Percentiles rank a stretch among this genome's conserved stretches.
These are phyloP conservation scores for Drosophila siamana DNA, from an alignment of 2,888 invertebrate species.

Conservation along the genomic window DNA sequence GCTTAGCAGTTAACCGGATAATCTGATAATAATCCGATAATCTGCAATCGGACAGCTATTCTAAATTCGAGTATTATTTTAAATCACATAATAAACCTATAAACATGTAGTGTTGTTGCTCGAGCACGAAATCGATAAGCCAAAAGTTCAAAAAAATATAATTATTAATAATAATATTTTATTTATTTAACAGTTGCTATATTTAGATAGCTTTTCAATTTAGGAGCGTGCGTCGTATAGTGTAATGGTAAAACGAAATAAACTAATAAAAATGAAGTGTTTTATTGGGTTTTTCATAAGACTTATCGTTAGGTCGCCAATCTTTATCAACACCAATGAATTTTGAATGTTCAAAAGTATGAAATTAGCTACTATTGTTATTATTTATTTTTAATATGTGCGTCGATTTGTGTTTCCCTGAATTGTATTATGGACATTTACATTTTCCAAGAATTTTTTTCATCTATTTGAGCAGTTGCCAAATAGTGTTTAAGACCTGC, in stretches of 20 bases:
- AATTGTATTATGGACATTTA: background rate
- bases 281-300: conserved; percentile 6
- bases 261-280: background rate
- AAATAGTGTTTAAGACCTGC: no score
- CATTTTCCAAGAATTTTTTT: background rate
- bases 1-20: conserved; percentile 25
- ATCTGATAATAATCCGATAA: no score
- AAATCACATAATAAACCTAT: conserved; percentile 26
- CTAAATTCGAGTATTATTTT: conserved; percentile 29
- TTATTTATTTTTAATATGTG: background rate
- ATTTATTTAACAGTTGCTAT: conserved; percentile 1
- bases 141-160: background rate
- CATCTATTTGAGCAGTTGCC: background rate
- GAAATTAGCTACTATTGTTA: background rate
- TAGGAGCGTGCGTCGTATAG: conserved; percentile 7
- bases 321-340: background rate
- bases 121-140: conserved; percentile 18
- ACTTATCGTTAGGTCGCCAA: background rate
- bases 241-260: conserved; percentile 5
- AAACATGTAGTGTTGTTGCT: background rate
- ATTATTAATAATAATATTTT: conserved; percentile 10
- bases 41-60: conserved; percentile 18
- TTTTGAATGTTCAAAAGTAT: background rate
- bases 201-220: conserved; percentile 1
- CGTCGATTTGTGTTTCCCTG: background rate